Evolutionary conservation across 2,797 vertebrate species (phyloP).

Genomic region (Epinephelus malabaricus): DNA sequence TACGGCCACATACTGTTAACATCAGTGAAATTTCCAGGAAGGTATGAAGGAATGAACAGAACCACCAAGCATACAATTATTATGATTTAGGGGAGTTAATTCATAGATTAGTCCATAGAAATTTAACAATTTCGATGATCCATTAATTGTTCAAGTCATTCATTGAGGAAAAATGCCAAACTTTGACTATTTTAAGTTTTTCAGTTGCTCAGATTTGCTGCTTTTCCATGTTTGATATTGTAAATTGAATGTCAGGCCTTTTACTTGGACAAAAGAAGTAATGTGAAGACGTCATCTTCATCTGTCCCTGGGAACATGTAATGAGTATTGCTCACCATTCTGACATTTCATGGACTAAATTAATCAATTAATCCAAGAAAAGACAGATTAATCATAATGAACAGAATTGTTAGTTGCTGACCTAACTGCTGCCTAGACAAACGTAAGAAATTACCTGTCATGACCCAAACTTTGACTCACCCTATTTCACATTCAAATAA

Average conservation of each 20-base stretch:
- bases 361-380: not conserved
- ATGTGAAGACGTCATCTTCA: not conserved
- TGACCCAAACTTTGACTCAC: not conserved
- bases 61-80: no score
- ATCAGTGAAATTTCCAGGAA: no score
- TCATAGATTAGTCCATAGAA: not conserved
- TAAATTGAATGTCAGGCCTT: not conserved
- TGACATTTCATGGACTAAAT: not conserved
- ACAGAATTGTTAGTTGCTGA: not conserved
- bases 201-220: not conserved
- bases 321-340: not conserved
- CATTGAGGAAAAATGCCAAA: not conserved
- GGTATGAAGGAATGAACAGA: no score
- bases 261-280: not conserved
- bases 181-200: not conserved
- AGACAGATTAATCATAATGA: not conserved
- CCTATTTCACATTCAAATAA: not conserved
- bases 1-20: no score
- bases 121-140: not conserved
- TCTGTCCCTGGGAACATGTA: not conserved
- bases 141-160: not conserved
- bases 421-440: not conserved
- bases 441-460: not conserved
- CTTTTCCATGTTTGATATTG: not conserved
- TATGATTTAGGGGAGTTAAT: no score